phyloP scores from a whole-genome alignment of 1,140 invertebrate species.

The Pygmarrhopalites habei region DNA sequence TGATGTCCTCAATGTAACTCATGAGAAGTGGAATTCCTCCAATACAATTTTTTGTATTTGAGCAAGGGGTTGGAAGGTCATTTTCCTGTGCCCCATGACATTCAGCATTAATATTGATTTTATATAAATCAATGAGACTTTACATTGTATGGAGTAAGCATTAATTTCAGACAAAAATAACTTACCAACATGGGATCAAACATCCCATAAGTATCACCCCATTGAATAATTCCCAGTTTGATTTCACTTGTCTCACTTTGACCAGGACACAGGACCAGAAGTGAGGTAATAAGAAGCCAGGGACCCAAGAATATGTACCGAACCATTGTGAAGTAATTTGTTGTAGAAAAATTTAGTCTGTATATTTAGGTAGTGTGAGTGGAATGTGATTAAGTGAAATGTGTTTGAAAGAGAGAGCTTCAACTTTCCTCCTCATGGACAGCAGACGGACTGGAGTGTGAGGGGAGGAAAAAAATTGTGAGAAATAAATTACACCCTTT shows the following conservation, averaged over 20 bases:
- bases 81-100: no score
- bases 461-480: no score
- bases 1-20: not conserved
- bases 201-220: not conserved
- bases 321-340: no score
- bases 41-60: not conserved
- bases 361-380: no score
- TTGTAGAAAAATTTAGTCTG: no score
- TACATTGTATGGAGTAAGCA: conserved; percentile 1
- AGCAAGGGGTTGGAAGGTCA: not conserved
- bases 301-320: no score
- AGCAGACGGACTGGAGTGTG: no score
- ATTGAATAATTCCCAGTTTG: not conserved
- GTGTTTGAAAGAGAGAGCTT: no score
- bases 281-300: no score
- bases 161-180: not conserved
- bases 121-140: not conserved
- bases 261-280: not conserved
- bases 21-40: not conserved
- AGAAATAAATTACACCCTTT: no score
- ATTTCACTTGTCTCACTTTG: not conserved
- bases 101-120: not conserved
- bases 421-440: no score
- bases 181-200: not conserved
- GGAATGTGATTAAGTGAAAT: no score